Evolutionary conservation across 2,888 invertebrate species (phyloP).

Genomic region (Smittia sp.): DNA sequence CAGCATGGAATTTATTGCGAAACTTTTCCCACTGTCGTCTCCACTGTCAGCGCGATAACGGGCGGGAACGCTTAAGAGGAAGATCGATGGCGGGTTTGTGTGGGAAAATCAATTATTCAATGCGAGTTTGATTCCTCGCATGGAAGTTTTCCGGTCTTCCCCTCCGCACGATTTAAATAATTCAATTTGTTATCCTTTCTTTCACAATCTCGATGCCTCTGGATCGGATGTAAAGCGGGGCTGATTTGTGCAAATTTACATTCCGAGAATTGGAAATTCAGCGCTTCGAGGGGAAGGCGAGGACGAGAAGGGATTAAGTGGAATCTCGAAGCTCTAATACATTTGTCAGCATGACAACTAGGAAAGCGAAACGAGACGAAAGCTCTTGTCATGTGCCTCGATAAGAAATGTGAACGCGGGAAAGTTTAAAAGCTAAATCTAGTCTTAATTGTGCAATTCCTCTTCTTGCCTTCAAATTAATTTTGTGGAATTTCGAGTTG

Average conservation of each 20-base stretch:
- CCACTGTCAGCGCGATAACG: neutral
- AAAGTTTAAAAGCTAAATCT: neutral
- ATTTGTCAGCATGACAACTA: neutral
- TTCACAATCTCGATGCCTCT: neutral
- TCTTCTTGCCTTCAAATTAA: neutral
- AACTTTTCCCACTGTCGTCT: neutral
- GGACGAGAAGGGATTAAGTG: neutral
- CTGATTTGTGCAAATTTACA: conserved; percentile 1
- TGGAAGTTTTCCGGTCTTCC: neutral
- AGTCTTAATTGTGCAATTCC: neutral
- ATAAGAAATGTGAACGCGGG: neutral
- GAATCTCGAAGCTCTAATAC: neutral
- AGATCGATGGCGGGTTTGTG: neutral
- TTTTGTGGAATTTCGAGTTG: neutral
- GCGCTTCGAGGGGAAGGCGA: neutral
- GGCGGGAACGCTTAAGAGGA: neutral
- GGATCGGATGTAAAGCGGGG: neutral
- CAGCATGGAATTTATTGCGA: neutral
- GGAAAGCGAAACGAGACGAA: neutral
- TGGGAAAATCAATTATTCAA: conserved; percentile 31
- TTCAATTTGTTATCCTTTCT: conserved; percentile 37
- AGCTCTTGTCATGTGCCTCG: neutral
- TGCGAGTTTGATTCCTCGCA: conserved; percentile 6
- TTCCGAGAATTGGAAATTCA: neutral
- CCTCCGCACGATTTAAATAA: conserved; percentile 19